A percentile compares a stretch with the other conserved stretches of the same genome.
Evolutionary conservation across 2,113 vertebrate genomes (phyloP).

Genomic region (Ciconia stormi): DNA sequence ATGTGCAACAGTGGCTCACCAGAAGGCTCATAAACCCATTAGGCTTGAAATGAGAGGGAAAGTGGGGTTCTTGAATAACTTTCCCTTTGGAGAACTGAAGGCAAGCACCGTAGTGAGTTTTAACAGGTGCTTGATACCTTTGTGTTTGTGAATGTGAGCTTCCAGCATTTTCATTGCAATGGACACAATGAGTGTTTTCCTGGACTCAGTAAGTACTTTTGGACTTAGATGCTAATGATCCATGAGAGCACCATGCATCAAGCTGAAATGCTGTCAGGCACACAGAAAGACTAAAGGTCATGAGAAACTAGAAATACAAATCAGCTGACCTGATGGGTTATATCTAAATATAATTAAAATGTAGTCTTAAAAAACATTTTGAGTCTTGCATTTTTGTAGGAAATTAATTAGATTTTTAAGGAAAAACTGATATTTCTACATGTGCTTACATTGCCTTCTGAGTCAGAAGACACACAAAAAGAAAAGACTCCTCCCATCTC

Average conservation of each 20-base stretch:
- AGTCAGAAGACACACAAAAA: background rate
- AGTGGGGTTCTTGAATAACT: background rate
- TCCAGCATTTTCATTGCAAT: background rate
- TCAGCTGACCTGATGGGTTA: background rate
- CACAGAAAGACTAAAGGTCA: background rate
- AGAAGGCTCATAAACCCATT: background rate
- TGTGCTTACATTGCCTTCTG: background rate
- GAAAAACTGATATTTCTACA: fast-evolving
- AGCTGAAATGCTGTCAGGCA: background rate
- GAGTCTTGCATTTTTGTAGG: background rate
- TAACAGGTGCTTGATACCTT: background rate
- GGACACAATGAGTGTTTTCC: background rate
- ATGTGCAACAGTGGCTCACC: background rate
- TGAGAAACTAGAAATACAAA: background rate
- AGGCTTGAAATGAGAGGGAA: background rate
- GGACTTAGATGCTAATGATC: background rate
- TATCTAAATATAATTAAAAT: background rate
- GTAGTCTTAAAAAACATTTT: background rate
- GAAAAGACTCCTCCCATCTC: background rate
- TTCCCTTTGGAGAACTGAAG: background rate
- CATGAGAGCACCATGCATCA: background rate
- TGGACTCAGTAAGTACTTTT: background rate
- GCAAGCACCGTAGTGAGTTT: background rate
- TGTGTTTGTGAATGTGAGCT: background rate
- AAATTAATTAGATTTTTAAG: background rate